phyloP scores from a whole-genome alignment of 2,113 vertebrate species.

The Nycticorax nycticorax region DNA sequence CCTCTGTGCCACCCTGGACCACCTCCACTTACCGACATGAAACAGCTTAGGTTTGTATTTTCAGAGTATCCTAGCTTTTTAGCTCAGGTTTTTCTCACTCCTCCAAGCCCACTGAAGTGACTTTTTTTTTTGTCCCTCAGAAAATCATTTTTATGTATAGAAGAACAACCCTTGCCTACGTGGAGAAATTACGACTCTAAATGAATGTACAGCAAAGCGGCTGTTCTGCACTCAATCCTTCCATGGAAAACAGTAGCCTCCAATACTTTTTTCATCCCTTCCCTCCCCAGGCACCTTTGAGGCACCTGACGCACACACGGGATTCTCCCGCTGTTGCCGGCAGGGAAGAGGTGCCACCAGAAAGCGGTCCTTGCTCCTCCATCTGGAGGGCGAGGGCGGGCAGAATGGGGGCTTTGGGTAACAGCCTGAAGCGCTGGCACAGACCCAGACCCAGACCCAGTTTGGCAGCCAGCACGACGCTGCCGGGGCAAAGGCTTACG shows the following conservation, averaged over 20 bases:
- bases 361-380: background rate
- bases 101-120: background rate
- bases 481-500: background rate
- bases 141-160: background rate
- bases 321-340: background rate
- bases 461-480: background rate
- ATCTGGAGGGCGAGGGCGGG: rapidly evolving
- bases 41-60: background rate
- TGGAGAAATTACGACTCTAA: background rate
- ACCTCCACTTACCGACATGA: rapidly evolving
- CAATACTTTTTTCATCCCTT: background rate
- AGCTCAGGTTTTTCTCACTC: background rate
- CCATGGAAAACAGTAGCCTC: background rate
- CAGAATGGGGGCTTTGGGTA: rapidly evolving
- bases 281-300: background rate
- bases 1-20: background rate
- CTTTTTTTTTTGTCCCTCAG: background rate
- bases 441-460: background rate
- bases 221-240: background rate
- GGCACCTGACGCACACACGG: background rate
- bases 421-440: rapidly evolving
- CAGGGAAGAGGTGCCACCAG: background rate
- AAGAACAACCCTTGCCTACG: background rate
- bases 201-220: background rate
- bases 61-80: background rate